Evolutionary conservation across 2,888 invertebrate species (phyloP).

Genomic region (Trichogramma evanescens): DNA sequence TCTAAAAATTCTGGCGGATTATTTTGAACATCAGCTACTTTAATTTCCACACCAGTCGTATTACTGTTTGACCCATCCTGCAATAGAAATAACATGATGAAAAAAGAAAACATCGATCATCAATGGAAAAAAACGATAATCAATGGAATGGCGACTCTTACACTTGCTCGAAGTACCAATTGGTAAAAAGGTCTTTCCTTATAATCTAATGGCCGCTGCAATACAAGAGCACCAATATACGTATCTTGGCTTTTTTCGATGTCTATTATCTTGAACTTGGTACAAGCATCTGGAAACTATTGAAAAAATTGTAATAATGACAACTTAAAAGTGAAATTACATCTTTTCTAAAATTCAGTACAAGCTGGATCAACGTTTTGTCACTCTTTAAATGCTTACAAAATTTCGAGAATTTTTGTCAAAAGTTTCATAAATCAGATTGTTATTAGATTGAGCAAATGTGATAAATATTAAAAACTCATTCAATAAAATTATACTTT

Average conservation of each 20-base stretch:
- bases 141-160: slow-evolving; percentile 45
- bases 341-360: background rate
- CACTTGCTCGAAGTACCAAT: slow-evolving; percentile 68
- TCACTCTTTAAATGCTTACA: no score
- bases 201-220: slow-evolving; percentile 68
- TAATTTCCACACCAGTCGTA: slow-evolving; percentile 67
- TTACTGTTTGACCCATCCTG: slow-evolving; percentile 75
- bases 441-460: no score
- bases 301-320: background rate
- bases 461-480: no score
- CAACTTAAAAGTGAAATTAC: background rate
- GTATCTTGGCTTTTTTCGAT: slow-evolving; percentile 60
- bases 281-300: slow-evolving; percentile 66
- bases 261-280: slow-evolving; percentile 61
- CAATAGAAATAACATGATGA: background rate
- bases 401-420: no score
- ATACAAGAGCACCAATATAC: slow-evolving; percentile 66
- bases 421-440: no score
- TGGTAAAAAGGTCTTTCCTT: slow-evolving; percentile 71
- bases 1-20: slow-evolving; percentile 79
- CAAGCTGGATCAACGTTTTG: no score
- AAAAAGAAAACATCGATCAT: background rate
- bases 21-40: slow-evolving; percentile 80
- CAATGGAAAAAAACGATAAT: background rate
- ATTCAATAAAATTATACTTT: no score